Base-by-base conservation (phyloP, 2,888 invertebrate species). In the Thecocarcelia acutangulata region DNA sequence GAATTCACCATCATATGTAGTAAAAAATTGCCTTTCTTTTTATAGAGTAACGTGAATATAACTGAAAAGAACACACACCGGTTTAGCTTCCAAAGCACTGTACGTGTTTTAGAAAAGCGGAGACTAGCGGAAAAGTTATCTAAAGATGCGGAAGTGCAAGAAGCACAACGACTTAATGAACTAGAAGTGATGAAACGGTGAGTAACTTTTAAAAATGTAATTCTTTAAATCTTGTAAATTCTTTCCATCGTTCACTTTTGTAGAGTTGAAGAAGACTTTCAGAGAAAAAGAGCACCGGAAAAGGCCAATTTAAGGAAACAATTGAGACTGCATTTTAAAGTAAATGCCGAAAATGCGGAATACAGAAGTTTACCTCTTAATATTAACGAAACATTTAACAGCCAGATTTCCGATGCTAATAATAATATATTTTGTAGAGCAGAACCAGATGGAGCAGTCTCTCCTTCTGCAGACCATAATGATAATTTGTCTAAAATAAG, bases 211-310 rank as follows among this genome's bases (percentile, higher is more conserved):
- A 33, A 19, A 28, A 13, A 1, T 4, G 12, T 8, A 9, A 17
- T n/a, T 11, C 2, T 54, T 5, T 17, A n/a, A 68, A 44, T 15
- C 1, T 42, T 44, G 13, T 40, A 33, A 28, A 15, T 28, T 15
- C 13, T 17, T 11, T 50, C 56, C 66, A 37, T 21, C 24, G 28
- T 28, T 28, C 28, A 4, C 24, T 75, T 83, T 63, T 82, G 85
- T 87, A 93, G 94, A 87, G 96, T 96, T 3, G 96, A 96, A 88
- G 96, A 96, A 88, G 96, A 97, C 89, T 97, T 97, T 90, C 96
- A 96, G 89, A 92, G 94, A 83, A 96, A 97, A 90, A 92, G 97
- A 52, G 96, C 96, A 44, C 91, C 94, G 83, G 95, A 95, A 90
- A 95, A 95, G 88, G 95, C 94, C 0, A 94, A 91, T 84, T 95